Evolutionary conservation across 2,797 vertebrate genomes (phyloP), one percentile per base, ranked within the genome.

Genomic region (Melanotaenia nigrans): DNA sequence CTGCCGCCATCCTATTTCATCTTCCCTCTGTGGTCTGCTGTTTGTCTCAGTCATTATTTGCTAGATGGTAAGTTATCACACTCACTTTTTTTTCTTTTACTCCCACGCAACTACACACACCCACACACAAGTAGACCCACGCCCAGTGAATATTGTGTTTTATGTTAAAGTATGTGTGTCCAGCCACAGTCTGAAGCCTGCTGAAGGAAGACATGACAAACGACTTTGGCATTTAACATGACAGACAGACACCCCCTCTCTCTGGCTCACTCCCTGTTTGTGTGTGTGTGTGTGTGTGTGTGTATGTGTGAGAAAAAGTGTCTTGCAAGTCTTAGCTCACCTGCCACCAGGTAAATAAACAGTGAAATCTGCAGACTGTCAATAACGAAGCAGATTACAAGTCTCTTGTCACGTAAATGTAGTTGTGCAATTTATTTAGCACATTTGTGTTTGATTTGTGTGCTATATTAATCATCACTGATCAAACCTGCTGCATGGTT

Each of bases 211-310:
- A 90, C 81, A 85, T 89, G 88, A 93, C 88, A 90, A 93, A 93
- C 5, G 85, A 90, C 88, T 91, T 89, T 92, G 90, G 85, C 90
- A 93, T 93, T 93, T 92, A 90, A 89, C 79, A 87, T 82, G 91
- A 91, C 88, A 88, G 91, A 91, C 88, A 88, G 82, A 89, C 73
- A 61, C 71, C 72, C 86, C 78, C 78, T 83, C 71, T 75, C 28
- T 73, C 58, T 60, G 4, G 78, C 62, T 75, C 62, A 1, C 70
- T 67, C 75, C 3, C 60, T 56, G 28, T 28, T 3, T 28, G 28
- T 28, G 28, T 28, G 28, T 28, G 28, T 28, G 28, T 28, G 28
- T 28, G 28, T 28, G 14, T 1, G 32, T 8, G 54, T 28, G 28
- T 8, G 47, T 3, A 56, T 40, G 59, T 36, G 71, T 51, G 32